These are phyloP conservation scores for Pseudoips prasinana DNA, from an alignment of 2,888 invertebrate genomes.

Conservation along the genomic window DNA sequence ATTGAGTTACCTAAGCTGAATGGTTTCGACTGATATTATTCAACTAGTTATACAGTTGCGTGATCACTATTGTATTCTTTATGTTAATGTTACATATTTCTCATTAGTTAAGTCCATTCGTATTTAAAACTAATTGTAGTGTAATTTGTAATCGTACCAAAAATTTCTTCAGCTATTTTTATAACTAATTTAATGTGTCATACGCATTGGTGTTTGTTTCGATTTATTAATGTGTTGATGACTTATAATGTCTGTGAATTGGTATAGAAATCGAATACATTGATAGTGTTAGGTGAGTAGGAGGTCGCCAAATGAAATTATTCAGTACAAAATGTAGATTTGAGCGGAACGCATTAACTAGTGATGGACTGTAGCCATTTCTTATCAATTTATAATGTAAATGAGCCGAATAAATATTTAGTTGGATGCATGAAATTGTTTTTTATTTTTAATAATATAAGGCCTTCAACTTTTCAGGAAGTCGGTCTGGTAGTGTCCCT, in stretches of 20 bases:
- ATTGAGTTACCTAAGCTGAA: conserved; percentile 54
- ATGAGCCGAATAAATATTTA: conserved; percentile 71
- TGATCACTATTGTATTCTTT: conserved; percentile 48
- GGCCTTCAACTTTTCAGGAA: background rate
- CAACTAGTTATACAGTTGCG: conserved; percentile 35
- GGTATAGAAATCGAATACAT: conserved; percentile 23
- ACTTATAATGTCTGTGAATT: conserved; percentile 32
- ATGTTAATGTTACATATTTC: conserved; percentile 48
- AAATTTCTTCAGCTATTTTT: conserved; percentile 66
- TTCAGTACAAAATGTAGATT: conserved; percentile 72
- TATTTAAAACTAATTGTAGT: conserved; percentile 32
- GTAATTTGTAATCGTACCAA: conserved; percentile 59
- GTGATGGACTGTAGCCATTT: conserved; percentile 55
- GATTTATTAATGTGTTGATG: conserved; percentile 23
- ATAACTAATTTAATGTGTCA: conserved; percentile 46
- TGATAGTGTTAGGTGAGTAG: conserved; percentile 27
- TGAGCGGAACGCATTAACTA: conserved; percentile 40
- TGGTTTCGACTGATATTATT: conserved; percentile 60
- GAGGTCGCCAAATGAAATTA: conserved; percentile 61
- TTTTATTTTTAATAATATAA: conserved; percentile 31
- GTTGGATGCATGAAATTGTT: conserved; percentile 49
- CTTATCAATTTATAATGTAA: conserved; percentile 57
- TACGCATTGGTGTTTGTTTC: conserved; percentile 42
- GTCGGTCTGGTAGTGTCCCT: too few species aligned
- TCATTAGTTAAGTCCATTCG: conserved; percentile 43